Evolutionary conservation across 2,888 invertebrate species (phyloP), one percentile per base, ranked within the genome.

Genomic region (Elmis aenea): DNA sequence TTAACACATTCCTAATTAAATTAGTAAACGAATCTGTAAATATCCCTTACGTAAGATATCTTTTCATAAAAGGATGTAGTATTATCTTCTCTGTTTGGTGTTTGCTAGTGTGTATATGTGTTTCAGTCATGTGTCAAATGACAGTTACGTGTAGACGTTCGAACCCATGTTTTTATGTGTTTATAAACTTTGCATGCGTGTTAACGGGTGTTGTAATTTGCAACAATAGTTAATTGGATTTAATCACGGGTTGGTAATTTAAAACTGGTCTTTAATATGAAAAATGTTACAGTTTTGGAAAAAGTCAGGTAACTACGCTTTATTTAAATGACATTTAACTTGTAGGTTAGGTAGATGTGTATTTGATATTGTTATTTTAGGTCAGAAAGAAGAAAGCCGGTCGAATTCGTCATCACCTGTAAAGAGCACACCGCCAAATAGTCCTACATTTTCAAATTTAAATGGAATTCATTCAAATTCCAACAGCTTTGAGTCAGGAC

Each of bases 261-360:
- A 6, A 18, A 8, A 18, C 5, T 18, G 18, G 18, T 6, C n/a
- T 18, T 16, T 34, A 42, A 32, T 24, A 44, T 44, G 40, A 40
- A 44, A 37, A 30, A 83, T 83, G 83, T 76, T 84, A 65, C 81
- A 83, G 68, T 84, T 84, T 71, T 83, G 83, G 82, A 83, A 80
- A 69, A 83, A 80, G 69, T 72, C 80, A 71, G 79, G 81, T 80
- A 75, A 67, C 23, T 13, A 26, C 25, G 16, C 48, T 48, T 39
- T 45, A 21, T 11, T 27, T 18, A 8, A 18, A 11, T 42, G 33
- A 26, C 26, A 42, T 27, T 33, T 26, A 10, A 6, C 36, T 44
- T 44, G 5, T 41, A 45, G 44, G 50, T 50, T 49, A 48, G 34
- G 29, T 33, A n/a, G n/a, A n/a, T 16, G 14, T 37, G 30, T 22